Conservation (phyloP, 2,113 vertebrate genomes). For the Sceloporus tristichus region DNA sequence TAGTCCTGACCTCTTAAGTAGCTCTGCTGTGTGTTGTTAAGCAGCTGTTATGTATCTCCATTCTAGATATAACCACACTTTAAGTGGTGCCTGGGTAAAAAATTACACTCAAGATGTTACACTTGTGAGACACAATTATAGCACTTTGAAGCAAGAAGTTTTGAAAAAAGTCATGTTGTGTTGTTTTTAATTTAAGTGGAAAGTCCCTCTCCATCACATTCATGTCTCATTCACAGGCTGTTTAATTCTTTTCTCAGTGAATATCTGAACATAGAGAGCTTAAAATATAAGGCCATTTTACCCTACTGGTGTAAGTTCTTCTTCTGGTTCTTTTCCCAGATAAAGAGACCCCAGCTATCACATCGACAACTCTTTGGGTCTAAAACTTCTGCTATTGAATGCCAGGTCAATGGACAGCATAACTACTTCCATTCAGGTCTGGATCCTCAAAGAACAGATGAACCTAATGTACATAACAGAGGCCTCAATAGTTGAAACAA, state of each 20-base stretch:
- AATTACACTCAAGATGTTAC: background rate
- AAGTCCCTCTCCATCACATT: background rate
- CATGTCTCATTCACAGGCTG: slow-evolving; percentile 44
- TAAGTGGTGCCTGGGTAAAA: background rate
- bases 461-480: background rate
- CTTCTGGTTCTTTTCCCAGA: background rate
- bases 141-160: slow-evolving; percentile 28
- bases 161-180: background rate
- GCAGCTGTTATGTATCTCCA: slow-evolving; percentile 14
- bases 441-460: background rate
- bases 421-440: background rate
- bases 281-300: background rate
- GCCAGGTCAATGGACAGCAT: background rate
- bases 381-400: background rate
- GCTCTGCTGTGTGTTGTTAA: background rate
- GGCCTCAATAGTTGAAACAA: background rate
- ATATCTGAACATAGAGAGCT: background rate
- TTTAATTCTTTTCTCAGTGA: slow-evolving; percentile 27
- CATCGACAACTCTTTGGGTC: background rate
- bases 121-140: slow-evolving; percentile 1
- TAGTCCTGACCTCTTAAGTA: background rate
- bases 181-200: background rate
- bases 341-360: background rate
- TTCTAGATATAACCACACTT: background rate
- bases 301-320: background rate